These are phyloP conservation scores for Cephonodes hylas DNA, from an alignment of 2,888 invertebrate species.

Conservation along the genomic window DNA sequence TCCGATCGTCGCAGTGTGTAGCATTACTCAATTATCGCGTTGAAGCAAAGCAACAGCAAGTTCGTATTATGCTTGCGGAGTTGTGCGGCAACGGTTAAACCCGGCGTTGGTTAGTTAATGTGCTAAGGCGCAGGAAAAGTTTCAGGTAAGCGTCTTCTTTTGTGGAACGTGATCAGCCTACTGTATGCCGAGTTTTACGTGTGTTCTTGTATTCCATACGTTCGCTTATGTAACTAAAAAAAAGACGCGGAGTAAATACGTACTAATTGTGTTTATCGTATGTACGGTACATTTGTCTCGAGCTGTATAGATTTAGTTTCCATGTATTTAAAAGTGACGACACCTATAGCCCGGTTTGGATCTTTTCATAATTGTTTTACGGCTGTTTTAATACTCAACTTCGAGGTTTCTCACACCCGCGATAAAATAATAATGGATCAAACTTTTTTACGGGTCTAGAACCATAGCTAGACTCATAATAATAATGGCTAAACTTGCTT, in stretches of 20 bases:
- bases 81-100: conserved; percentile 49
- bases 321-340: too few species aligned
- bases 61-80: conserved; percentile 43
- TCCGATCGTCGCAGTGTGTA: not conserved
- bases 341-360: too few species aligned
- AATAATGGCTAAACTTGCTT: not conserved
- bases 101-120: conserved; percentile 68
- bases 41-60: conserved; percentile 15
- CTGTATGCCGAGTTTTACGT: conserved; percentile 39
- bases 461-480: not conserved
- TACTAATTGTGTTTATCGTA: not conserved
- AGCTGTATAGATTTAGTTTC: too few species aligned
- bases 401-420: not conserved
- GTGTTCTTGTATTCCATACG: conserved; percentile 27
- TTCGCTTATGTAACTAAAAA: conserved; percentile 34
- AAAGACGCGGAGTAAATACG: conserved; percentile 37
- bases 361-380: not conserved
- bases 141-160: conserved; percentile 79
- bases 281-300: too few species aligned
- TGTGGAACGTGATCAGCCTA: conserved; percentile 69
- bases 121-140: conserved; percentile 76
- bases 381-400: not conserved
- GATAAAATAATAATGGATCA: not conserved
- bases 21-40: not conserved
- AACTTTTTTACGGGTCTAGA: not conserved